These are phyloP conservation scores for Drymonia ruficornis DNA, from an alignment of 2,888 invertebrate species.

Conservation along the genomic window DNA sequence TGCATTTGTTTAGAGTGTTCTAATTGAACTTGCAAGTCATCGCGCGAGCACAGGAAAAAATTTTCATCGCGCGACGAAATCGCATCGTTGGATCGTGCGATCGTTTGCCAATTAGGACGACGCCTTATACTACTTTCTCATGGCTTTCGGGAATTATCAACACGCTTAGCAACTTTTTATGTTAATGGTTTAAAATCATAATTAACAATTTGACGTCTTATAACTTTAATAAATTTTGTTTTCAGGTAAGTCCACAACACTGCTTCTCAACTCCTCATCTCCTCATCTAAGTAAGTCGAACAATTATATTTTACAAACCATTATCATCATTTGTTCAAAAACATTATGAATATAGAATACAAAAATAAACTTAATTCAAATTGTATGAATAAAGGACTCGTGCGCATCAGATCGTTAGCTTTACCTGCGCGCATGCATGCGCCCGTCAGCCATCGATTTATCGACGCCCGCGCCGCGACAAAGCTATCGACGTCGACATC, in stretches of 20 bases:
- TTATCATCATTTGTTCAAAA: conserved; percentile 65
- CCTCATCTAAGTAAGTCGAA: conserved; percentile 39
- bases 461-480: conserved; percentile 55
- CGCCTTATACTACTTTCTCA: too few relatives aligned
- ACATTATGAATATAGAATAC: conserved; percentile 68
- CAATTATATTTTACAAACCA: conserved; percentile 49
- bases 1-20: too few relatives aligned
- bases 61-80: too few relatives aligned
- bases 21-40: too few relatives aligned
- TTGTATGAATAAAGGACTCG: conserved; percentile 59
- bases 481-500: conserved; percentile 69
- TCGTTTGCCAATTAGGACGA: too few relatives aligned
- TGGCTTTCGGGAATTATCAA: too few relatives aligned
- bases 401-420: conserved; percentile 63
- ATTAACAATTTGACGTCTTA: too few relatives aligned
- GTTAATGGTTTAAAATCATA: too few relatives aligned
- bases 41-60: too few relatives aligned
- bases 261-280: conserved; percentile 24
- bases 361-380: conserved; percentile 63
- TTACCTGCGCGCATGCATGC: conserved; percentile 37
- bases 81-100: too few relatives aligned
- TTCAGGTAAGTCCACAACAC: conserved; percentile 50
- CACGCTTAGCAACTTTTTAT: too few relatives aligned
- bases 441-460: conserved; percentile 60
- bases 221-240: conserved; percentile 16